A percentile compares a stretch with the other conserved stretches of the same genome.
Conservation (phyloP, 2,888 invertebrate genomes). For the Napeogenes sylphis region DNA sequence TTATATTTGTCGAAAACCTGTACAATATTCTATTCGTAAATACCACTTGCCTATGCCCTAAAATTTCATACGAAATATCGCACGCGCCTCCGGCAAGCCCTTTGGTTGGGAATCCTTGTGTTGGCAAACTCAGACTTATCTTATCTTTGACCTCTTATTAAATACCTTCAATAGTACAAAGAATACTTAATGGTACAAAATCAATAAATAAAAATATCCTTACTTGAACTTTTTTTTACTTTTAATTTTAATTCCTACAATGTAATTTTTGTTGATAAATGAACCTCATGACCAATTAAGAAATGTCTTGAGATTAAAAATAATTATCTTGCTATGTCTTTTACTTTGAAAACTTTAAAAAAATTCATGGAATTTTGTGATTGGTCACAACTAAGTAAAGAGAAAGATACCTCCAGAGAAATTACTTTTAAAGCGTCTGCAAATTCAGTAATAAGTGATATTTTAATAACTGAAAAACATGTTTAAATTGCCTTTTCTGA, state of each 20-base stretch:
- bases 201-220: too few species aligned
- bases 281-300: not conserved
- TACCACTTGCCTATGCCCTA: slow-evolving; percentile 20
- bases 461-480: slow-evolving; percentile 34
- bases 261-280: not conserved
- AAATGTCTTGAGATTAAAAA: not conserved
- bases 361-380: slow-evolving; percentile 19
- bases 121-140: slow-evolving; percentile 26
- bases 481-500: slow-evolving; percentile 26
- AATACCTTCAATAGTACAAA: slow-evolving; percentile 11
- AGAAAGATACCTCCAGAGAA: slow-evolving; percentile 36
- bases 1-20: too few species aligned
- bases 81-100: slow-evolving; percentile 46
- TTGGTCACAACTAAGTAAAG: slow-evolving; percentile 27
- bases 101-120: slow-evolving; percentile 31
- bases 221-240: too few species aligned
- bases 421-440: slow-evolving; percentile 46
- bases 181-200: too few species aligned
- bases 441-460: slow-evolving; percentile 48
- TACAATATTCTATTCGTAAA: too few species aligned
- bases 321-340: not conserved
- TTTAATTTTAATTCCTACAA: too few species aligned
- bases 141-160: slow-evolving; percentile 26
- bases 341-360: not conserved
- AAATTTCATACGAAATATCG: slow-evolving; percentile 37